Evolutionary conservation across 2,888 invertebrate genomes (phyloP).

Genomic region (Diaprepes abbreviatus): DNA sequence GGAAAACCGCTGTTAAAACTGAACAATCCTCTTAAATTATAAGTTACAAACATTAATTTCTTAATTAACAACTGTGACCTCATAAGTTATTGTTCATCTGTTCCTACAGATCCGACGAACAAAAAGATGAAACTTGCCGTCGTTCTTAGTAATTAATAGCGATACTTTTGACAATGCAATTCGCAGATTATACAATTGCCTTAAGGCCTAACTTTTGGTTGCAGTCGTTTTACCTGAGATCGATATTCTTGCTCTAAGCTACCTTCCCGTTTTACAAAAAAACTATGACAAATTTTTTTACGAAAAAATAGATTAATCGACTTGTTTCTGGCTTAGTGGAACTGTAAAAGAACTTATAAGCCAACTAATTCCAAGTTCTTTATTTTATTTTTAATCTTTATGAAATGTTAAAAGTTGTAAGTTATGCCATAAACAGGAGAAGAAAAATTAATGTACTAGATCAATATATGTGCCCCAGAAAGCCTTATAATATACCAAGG

Average conservation of each 20-base stretch:
- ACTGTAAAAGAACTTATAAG: too few relatives aligned
- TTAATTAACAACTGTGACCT: constrained; percentile 67
- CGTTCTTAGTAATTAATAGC: constrained; percentile 62
- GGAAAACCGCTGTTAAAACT: constrained; percentile 58
- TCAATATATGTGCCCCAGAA: too few relatives aligned
- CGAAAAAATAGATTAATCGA: too few relatives aligned
- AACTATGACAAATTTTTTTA: too few relatives aligned
- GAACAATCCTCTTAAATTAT: constrained; percentile 60
- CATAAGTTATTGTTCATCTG: constrained; percentile 66
- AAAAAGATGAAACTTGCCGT: constrained; percentile 59
- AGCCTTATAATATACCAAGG: too few relatives aligned
- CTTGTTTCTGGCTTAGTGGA: too few relatives aligned
- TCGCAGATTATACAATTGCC: constrained; percentile 56
- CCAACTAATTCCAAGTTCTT: too few relatives aligned
- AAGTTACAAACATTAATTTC: constrained; percentile 65
- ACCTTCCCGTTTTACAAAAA: background rate
- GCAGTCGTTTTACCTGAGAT: constrained; percentile 47
- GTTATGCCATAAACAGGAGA: too few relatives aligned
- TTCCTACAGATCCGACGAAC: constrained; percentile 58
- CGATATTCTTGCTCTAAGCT: background rate
- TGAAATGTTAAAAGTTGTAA: too few relatives aligned
- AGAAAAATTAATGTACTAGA: too few relatives aligned
- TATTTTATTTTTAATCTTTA: too few relatives aligned
- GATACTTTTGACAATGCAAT: constrained; percentile 65
- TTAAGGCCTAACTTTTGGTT: constrained; percentile 29